Evolutionary conservation across 2,113 vertebrate genomes (phyloP).

Genomic region (Cryptotis parvus): DNA sequence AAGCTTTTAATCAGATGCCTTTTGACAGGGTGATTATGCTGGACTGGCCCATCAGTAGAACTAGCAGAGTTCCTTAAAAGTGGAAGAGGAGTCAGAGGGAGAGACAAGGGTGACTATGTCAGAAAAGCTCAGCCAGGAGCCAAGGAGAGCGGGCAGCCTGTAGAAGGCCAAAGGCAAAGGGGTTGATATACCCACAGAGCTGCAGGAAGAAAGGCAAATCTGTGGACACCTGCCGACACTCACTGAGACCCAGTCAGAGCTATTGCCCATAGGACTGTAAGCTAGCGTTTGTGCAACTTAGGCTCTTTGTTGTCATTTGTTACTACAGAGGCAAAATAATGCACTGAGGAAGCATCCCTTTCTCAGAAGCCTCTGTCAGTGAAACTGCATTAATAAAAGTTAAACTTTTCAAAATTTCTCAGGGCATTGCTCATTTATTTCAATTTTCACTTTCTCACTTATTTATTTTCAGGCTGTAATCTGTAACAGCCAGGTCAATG

Average conservation of each 20-base stretch:
- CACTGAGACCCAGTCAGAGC: background rate
- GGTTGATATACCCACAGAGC: background rate
- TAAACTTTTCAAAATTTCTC: background rate
- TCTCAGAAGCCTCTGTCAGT: background rate
- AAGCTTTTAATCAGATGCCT: background rate
- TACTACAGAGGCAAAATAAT: background rate
- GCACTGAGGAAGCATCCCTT: background rate
- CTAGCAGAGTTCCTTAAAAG: background rate
- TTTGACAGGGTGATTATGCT: background rate
- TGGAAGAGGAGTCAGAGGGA: background rate
- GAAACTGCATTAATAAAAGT: constrained; percentile 30
- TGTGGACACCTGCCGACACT: background rate
- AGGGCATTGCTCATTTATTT: constrained; percentile 49
- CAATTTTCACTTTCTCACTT: background rate
- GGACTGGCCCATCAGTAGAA: background rate
- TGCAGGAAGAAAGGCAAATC: background rate
- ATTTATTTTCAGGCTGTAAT: constrained; percentile 88
- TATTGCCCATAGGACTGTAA: background rate
- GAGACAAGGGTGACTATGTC: background rate
- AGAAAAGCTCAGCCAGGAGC: background rate
- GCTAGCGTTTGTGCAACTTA: background rate
- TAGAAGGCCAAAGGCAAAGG: background rate
- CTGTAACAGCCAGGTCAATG: constrained; percentile 85
- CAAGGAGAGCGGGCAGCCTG: background rate
- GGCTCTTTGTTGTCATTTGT: background rate